Base-by-base conservation (phyloP, 2,888 invertebrate genomes). In the Drosophila kanekoi region DNA sequence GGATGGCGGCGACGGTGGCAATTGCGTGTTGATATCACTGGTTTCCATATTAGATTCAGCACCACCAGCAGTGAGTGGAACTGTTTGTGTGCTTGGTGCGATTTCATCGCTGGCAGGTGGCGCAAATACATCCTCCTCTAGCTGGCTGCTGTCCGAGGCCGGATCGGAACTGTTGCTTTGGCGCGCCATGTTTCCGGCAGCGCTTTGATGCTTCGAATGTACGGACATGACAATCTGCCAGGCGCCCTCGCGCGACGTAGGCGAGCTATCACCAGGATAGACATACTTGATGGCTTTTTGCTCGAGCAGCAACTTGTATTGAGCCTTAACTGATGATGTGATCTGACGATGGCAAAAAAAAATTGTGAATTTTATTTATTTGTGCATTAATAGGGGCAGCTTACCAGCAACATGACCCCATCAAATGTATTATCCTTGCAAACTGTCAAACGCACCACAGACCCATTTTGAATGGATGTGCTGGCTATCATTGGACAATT, bases 241-340 rank as follows among this genome's bases (percentile, higher is more conserved):
- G 43, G 92, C 91, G 4, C 72, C 90, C 47, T 90, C 91, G 5
- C 90, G 89, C 10, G 77, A 85, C 4, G 89, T 85, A 9, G 92
- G 91, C 9, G 92, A 92, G 51, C 90, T 90, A 54, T 92, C 92
- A 0, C 92, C 92, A 0, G 95, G 94, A 94, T 96, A 97, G 53
- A 95, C 94, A 90, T 96, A 96, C 54, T 95, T 95, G 74, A 94
- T 94, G 2, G 95, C 94, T 77, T 95, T 94, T 88, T 97, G 96
- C 90, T 98, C 97, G 58, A 98, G 92, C 33, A 97, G 92, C 63
- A 98, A 92, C 78, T 96, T 95, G 95, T 96, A 97, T 90, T 98
- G 97, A 72, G 96, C 95, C 38, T 95, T 95, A 74, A 95, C 94
- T 37, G 94, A 94, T 59, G 94, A 95, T 9, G 96, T 96, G 85